phyloP scores from a whole-genome alignment of 2,113 vertebrate genomes.

The Lamprotornis superbus region DNA sequence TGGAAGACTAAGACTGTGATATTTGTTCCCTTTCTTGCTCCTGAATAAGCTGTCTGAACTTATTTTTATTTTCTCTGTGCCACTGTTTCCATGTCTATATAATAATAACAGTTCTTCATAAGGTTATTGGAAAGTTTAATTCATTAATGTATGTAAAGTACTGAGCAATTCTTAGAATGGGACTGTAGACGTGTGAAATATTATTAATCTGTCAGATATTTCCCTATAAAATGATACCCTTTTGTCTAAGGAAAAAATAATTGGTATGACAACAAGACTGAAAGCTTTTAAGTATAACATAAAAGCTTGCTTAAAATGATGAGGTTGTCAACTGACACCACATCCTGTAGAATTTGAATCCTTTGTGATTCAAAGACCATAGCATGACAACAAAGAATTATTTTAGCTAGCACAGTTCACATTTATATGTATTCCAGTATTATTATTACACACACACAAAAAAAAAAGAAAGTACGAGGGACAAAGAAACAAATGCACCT shows the following conservation, averaged over 20 bases:
- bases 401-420: neutral
- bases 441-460: neutral
- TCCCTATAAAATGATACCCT: slow-evolving; percentile 15
- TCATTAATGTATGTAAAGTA: neutral
- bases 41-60: neutral
- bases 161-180: neutral
- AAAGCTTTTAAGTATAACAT: slow-evolving; percentile 25
- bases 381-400: neutral
- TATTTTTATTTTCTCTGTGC: neutral
- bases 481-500: neutral
- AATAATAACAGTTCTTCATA: neutral
- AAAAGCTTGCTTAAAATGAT: neutral
- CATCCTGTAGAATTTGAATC: neutral
- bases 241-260: slow-evolving; percentile 40
- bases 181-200: neutral
- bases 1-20: neutral
- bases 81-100: neutral
- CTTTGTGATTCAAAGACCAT: neutral
- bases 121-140: slow-evolving; percentile 26
- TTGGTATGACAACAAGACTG: slow-evolving; percentile 7
- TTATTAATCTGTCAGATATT: slow-evolving; percentile 22
- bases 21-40: neutral
- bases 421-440: neutral
- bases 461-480: neutral
- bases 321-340: neutral